Base-by-base conservation (phyloP, 2,888 invertebrate genomes). In the Electrophaes corylata region DNA sequence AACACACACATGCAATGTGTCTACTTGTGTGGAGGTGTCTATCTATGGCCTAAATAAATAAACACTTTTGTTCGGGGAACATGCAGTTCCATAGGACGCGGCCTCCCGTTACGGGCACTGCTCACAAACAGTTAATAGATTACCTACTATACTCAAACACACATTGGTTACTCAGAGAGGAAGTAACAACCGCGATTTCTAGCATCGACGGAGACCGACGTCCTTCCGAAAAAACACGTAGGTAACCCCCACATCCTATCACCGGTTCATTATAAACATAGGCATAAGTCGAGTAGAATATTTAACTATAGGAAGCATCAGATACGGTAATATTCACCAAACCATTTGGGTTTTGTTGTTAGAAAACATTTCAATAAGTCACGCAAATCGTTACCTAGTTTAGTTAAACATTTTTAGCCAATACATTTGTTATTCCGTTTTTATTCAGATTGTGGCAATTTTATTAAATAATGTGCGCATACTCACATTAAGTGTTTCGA, bases 151-250 rank as follows among this genome's bases (percentile, higher is more conserved):
- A 55, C 47, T 51, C 43, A 33, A 46, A 55, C 47, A 52, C 37
- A 55, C 60, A 56, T 55, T 55, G 37, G 51, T 51, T 48, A 52
- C 51, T 52, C 47, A 44, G 23, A 66, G 64, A 76, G 81, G 81
- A 82, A 75, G 68, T 75, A 58, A 68, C 65, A 72, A 64, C 73
- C 68, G 71, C 84, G 86, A 85, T 87, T 86, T 87, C 86, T 84
- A 86, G 57, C 69, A 65, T 61, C 66, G 64, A 62, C 64, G 57
- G 65, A 60, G 56, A 60, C 63, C 68, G 65, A 72, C 78, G 73
- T 81, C 81, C 84, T 86, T 86, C 84, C 84, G 69, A 79, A 78
- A 72, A 64, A 62, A 69, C 63, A 69, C 56, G 58, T 64, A 56
- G 47, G 43, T 64, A 62, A 66, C 69, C 66, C 65, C 61, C 60